These are phyloP conservation scores for Acleris literana DNA, from an alignment of 2,888 invertebrate genomes.

Conservation along the genomic window DNA sequence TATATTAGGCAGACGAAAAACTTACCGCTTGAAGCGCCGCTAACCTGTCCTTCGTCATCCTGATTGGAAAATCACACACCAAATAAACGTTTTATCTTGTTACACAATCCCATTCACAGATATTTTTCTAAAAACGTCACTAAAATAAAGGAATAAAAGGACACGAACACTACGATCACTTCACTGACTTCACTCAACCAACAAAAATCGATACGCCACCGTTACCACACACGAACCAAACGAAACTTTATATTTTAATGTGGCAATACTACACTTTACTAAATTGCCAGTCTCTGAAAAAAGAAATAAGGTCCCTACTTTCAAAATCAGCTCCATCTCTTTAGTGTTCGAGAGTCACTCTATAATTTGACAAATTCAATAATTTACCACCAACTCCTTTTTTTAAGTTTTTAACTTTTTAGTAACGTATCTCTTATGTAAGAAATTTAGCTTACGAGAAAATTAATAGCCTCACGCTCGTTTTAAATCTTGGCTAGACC, in stretches of 20 bases:
- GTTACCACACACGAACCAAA: slow-evolving; percentile 80
- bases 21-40: slow-evolving; percentile 97
- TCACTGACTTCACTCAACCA: slow-evolving; percentile 71
- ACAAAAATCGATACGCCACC: slow-evolving; percentile 89
- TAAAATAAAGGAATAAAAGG: slow-evolving; percentile 88
- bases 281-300: not conserved
- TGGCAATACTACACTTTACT: slow-evolving; percentile 18
- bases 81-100: slow-evolving; percentile 86
- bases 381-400: too few relatives aligned
- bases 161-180: slow-evolving; percentile 87
- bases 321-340: not conserved
- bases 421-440: too few relatives aligned
- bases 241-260: slow-evolving; percentile 69
- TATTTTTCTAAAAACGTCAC: slow-evolving; percentile 88
- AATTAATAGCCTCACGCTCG: too few relatives aligned
- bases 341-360: not conserved
- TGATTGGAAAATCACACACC: slow-evolving; percentile 86
- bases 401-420: too few relatives aligned
- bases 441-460: too few relatives aligned
- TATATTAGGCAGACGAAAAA: slow-evolving; percentile 62
- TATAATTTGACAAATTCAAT: too few relatives aligned
- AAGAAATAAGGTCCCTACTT: not conserved
- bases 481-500: too few relatives aligned
- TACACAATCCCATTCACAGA: slow-evolving; percentile 91
- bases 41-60: slow-evolving; percentile 98